Base-by-base conservation (phyloP, 2,888 invertebrate genomes). In the Erannis defoliaria region DNA sequence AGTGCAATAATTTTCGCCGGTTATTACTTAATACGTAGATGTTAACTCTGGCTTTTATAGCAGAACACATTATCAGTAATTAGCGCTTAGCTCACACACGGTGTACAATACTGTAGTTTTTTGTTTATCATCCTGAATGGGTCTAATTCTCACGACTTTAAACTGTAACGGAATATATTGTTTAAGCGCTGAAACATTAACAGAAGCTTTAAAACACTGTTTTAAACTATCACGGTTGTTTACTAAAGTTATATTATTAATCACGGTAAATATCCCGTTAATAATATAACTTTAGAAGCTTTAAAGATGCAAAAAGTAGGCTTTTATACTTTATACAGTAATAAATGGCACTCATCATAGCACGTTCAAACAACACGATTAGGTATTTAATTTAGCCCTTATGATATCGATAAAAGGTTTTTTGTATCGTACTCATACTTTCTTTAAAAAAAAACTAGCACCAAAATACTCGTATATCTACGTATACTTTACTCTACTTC, bases 71-170 rank as follows among this genome's bases (percentile, higher is more conserved):
- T 66, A 62, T 51, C 63, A 48, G 61, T 63, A 62, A 66, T 68
- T 70, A 66, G 48, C 64, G 59, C 62, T 65, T 61, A 51, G 62
- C 59, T 65, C 58, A 56, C 45, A 53, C 26, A 26, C 26, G 8
- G 51, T 40, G 64, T 42, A 56, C 58, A 63, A 63, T 59, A 59
- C 60, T 51, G 53, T 66, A 51, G 48, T 66, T 67, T 70, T n/a
- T 69, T 68, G 35, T 31, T 64, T 59, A 68, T 70, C 57, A 63
- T 68, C 70, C 68, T 68, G 63, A 65, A 65, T 68, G 58, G 63
- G 66, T 70, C 63, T 68, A 55, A 75, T 81, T 81, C 82, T 77
- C 81, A 80, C 79, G 79, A 78, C 76, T 76, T 76, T 76, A 76
- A 78, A 76, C 71, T 73, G 65, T 80, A 82, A 81, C 80, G 79